phyloP scores from a whole-genome alignment of 2,113 vertebrate genomes.

The Chroicocephalus ridibundus region DNA sequence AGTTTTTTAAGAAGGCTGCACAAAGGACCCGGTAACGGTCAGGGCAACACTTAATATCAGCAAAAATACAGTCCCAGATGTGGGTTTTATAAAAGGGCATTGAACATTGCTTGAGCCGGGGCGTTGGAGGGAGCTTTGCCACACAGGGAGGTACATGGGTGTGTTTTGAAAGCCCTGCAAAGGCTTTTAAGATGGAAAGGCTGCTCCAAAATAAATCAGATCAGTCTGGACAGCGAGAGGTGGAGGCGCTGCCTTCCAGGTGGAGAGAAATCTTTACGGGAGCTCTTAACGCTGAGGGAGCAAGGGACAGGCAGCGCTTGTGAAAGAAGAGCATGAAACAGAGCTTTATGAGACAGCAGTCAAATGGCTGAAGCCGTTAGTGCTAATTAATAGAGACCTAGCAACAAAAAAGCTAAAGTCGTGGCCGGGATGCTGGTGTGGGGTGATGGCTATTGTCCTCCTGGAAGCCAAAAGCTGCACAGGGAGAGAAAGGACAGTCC shows the following conservation, averaged over 20 bases:
- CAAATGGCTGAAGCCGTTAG: neutral
- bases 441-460: neutral
- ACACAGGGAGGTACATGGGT: fast-evolving
- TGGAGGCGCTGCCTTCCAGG: neutral
- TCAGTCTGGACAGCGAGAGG: neutral
- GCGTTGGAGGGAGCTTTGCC: neutral
- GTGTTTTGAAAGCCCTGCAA: neutral
- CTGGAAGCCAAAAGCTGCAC: neutral
- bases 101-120: fast-evolving
- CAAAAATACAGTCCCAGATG: neutral
- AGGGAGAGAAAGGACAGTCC: neutral
- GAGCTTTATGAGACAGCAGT: neutral
- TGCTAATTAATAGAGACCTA: neutral
- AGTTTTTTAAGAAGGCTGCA: neutral
- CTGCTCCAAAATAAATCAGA: neutral
- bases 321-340: neutral
- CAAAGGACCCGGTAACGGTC: neutral
- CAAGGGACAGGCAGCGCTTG: neutral
- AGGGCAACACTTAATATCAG: neutral
- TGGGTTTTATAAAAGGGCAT: neutral
- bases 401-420: neutral
- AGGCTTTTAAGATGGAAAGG: neutral
- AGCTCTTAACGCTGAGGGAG: neutral
- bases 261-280: neutral
- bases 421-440: fast-evolving